Conservation (phyloP, 1,140 invertebrate genomes). For the Heterodera schachtii region DNA sequence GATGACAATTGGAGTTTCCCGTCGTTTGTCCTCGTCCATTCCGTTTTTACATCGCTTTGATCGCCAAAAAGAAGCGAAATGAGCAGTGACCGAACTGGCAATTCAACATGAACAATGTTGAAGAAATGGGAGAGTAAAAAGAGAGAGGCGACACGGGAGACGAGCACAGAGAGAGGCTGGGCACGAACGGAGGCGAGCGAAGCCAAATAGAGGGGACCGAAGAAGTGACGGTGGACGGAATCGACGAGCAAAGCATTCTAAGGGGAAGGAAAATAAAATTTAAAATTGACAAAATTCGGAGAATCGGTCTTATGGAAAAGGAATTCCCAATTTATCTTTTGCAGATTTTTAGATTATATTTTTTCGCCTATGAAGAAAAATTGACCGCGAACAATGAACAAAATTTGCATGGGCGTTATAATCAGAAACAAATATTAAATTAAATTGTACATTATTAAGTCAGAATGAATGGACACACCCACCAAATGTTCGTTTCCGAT, state of each 20-base stretch:
- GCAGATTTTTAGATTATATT: too few relatives aligned
- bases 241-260: conserved; percentile 93
- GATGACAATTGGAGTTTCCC: conserved; percentile 15
- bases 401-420: too few relatives aligned
- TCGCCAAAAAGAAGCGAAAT: conserved; percentile 60
- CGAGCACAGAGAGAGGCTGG: conserved; percentile 40
- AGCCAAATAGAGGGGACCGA: conserved; percentile 88
- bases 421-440: too few relatives aligned
- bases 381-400: too few relatives aligned
- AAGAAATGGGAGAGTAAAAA: conserved; percentile 61
- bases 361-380: too few relatives aligned
- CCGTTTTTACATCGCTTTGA: conserved; percentile 56
- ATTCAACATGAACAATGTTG: conserved; percentile 50
- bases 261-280: conserved; percentile 69
- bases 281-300: too few relatives aligned
- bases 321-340: too few relatives aligned
- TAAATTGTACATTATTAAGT: too few relatives aligned
- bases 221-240: conserved; percentile 86
- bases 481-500: conserved; percentile 51
- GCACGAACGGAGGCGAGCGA: conserved; percentile 32
- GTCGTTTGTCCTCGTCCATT: conserved; percentile 51
- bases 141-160: conserved; percentile 55
- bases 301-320: too few relatives aligned
- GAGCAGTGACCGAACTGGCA: conserved; percentile 55
- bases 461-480: not conserved